Evolutionary conservation across 1,140 invertebrate species (phyloP).

Genomic region (Drosophila persimilis): DNA sequence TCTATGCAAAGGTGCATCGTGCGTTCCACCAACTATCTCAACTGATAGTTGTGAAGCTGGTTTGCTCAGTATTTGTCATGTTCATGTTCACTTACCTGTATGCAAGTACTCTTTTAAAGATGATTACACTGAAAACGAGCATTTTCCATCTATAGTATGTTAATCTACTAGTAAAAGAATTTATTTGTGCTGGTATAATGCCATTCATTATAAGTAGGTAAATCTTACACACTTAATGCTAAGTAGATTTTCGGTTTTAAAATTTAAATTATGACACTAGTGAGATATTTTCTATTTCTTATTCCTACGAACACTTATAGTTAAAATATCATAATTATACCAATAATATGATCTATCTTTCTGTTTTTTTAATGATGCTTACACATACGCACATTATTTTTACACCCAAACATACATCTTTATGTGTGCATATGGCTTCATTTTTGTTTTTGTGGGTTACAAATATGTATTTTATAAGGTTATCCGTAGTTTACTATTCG

Average conservation of each 20-base stretch:
- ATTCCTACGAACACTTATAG: slow-evolving; percentile 45
- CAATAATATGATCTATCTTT: slow-evolving; percentile 11
- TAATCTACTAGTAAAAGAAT: slow-evolving; percentile 59
- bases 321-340: slow-evolving; percentile 36
- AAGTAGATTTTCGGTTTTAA: slow-evolving; percentile 41
- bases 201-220: slow-evolving; percentile 53
- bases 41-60: too few relatives aligned
- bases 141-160: slow-evolving; percentile 8
- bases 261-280: slow-evolving; percentile 44
- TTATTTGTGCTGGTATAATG: slow-evolving; percentile 60
- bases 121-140: too few relatives aligned
- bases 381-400: slow-evolving; percentile 23
- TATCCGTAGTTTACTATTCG: too few relatives aligned
- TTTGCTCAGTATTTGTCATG: too few relatives aligned
- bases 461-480: too few relatives aligned
- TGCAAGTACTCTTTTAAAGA: too few relatives aligned
- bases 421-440: slow-evolving; percentile 1
- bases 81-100: too few relatives aligned
- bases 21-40: too few relatives aligned
- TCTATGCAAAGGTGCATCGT: too few relatives aligned
- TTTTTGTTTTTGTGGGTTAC: not conserved
- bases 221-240: slow-evolving; percentile 42
- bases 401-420: slow-evolving; percentile 12
- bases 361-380: slow-evolving; percentile 11
- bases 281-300: slow-evolving; percentile 50